These are phyloP conservation scores for Bhutanitis thaidina DNA, from an alignment of 2,888 invertebrate genomes.

Conservation along the genomic window DNA sequence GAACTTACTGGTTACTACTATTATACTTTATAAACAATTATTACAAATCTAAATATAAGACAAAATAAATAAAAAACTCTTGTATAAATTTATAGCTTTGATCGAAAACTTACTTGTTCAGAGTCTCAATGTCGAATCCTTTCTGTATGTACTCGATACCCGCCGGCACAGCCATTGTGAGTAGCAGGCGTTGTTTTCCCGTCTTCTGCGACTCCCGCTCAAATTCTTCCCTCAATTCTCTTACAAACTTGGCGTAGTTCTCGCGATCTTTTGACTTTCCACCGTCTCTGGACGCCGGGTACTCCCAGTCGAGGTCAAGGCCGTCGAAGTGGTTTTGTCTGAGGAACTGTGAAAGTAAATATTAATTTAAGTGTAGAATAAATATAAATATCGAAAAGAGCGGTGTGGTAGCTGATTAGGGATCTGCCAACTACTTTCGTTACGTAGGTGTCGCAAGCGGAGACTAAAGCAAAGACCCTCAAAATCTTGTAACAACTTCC, in stretches of 20 bases:
- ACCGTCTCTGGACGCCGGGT: conserved; percentile 90
- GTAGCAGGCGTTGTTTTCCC: conserved; percentile 86
- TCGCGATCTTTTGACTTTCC: conserved; percentile 89
- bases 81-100: too few relatives aligned
- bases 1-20: too few relatives aligned
- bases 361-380: neutral
- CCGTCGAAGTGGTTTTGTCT: conserved; percentile 96
- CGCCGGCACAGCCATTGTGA: conserved; percentile 97
- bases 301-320: conserved; percentile 95
- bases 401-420: too few relatives aligned
- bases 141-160: conserved; percentile 96
- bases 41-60: too few relatives aligned
- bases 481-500: too few relatives aligned
- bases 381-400: too few relatives aligned
- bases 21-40: too few relatives aligned
- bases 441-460: too few relatives aligned
- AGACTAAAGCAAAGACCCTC: too few relatives aligned
- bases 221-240: conserved; percentile 94
- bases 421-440: too few relatives aligned
- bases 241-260: conserved; percentile 92
- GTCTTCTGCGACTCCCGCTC: conserved; percentile 92
- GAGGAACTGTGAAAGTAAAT: conserved; percentile 79
- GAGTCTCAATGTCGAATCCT: conserved; percentile 93
- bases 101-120: conserved; percentile 84
- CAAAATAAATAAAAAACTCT: too few relatives aligned